phyloP scores from a whole-genome alignment of 2,113 vertebrate species.

The Rhombomys opimus region DNA sequence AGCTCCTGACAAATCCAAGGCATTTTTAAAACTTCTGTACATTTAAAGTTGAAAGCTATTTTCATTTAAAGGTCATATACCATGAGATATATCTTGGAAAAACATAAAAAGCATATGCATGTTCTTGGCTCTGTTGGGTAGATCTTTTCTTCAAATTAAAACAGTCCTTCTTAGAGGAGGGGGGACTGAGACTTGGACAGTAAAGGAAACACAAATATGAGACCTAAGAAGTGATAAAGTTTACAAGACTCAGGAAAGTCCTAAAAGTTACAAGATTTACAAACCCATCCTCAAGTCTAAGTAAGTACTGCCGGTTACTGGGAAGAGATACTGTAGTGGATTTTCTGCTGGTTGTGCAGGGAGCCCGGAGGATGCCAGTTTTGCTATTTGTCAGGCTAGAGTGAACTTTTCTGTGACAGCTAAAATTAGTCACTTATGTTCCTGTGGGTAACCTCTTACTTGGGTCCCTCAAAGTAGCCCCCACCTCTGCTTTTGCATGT shows the following conservation, averaged over 20 bases:
- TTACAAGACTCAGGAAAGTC: not conserved
- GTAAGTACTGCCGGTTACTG: not conserved
- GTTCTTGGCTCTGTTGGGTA: not conserved
- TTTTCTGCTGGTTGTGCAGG: not conserved
- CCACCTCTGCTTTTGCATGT: no score
- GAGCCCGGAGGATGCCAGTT: not conserved
- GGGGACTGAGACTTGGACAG: not conserved
- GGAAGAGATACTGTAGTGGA: not conserved
- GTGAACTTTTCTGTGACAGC: not conserved
- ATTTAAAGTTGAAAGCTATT: constrained; percentile 19
- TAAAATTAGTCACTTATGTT: not conserved
- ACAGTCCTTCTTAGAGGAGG: not conserved
- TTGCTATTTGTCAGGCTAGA: not conserved
- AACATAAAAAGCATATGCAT: not conserved
- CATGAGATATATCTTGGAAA: not conserved
- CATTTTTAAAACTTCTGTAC: not conserved
- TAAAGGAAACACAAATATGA: not conserved
- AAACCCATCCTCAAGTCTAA: not conserved
- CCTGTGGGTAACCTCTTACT: not conserved
- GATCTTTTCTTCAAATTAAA: not conserved
- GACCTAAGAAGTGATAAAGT: not conserved
- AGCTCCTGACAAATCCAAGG: not conserved
- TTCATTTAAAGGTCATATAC: not conserved
- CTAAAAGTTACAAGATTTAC: not conserved
- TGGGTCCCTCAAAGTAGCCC: no score